A percentile compares a stretch with the other conserved stretches of the same genome.
Conservation (phyloP, 2,113 vertebrate genomes). For the Shinisaurus crocodilurus region DNA sequence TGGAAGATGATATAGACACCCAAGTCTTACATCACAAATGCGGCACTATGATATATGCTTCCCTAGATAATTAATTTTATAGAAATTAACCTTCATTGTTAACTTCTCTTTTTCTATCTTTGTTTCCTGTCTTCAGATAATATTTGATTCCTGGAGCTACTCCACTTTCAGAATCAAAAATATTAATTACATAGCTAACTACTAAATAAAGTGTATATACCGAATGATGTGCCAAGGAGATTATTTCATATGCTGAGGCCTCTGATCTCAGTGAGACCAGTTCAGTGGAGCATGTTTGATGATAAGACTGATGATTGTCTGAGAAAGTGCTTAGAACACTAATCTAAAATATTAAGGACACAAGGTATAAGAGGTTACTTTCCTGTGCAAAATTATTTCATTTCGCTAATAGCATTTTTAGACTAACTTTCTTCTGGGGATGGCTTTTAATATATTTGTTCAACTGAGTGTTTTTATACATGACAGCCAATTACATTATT, state of each 20-base stretch:
- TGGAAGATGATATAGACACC: constrained; percentile 31
- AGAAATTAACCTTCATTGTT: constrained; percentile 38
- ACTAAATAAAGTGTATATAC: constrained; percentile 68
- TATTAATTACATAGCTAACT: constrained; percentile 60
- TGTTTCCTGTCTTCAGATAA: constrained; percentile 16
- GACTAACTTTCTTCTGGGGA: constrained; percentile 7
- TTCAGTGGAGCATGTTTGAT: constrained; percentile 43
- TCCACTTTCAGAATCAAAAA: constrained; percentile 60
- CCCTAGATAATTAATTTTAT: constrained; percentile 6
- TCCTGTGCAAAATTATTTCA: constrained; percentile 35
- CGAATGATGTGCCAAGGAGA: constrained; percentile 53
- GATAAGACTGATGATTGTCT: constrained; percentile 35
- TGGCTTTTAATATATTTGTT: constrained; percentile 34
- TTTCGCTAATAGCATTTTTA: constrained; percentile 9
- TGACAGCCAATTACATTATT: neutral
- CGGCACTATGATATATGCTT: constrained; percentile 17
- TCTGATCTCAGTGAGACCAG: constrained; percentile 40
- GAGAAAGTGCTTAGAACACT: constrained; percentile 39
- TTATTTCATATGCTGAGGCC: constrained; percentile 45
- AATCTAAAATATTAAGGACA: constrained; percentile 15
- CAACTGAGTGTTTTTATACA: constrained; percentile 28
- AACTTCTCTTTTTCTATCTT: constrained; percentile 4
- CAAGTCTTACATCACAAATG: neutral
- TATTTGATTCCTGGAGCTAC: constrained; percentile 31
- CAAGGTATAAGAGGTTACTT: constrained; percentile 30